Conservation (phyloP, 2,113 vertebrate species). For the Oreochromis spilurus region DNA sequence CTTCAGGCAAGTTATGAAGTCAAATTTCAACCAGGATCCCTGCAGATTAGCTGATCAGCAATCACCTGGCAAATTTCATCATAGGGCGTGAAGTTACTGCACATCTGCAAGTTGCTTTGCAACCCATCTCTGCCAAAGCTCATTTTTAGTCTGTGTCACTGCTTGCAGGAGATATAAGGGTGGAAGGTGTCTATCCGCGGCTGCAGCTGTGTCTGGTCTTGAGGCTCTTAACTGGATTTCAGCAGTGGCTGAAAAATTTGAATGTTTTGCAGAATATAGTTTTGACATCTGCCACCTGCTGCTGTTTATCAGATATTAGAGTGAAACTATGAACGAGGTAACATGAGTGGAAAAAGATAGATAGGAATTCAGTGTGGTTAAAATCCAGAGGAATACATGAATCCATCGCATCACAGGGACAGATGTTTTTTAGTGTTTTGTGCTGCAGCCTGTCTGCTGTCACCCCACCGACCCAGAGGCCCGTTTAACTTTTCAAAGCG, state of each 20-base stretch:
- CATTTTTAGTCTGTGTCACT: neutral
- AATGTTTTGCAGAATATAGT: neutral
- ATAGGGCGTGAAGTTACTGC: neutral
- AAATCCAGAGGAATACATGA: neutral
- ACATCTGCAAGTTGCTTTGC: neutral
- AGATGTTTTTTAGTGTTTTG: neutral
- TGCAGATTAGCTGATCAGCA: neutral
- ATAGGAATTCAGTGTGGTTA: neutral
- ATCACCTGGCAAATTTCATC: neutral
- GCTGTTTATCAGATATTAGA: neutral
- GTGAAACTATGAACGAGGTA: neutral
- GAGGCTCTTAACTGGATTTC: neutral
- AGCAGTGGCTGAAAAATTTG: neutral
- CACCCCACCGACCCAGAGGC: neutral
- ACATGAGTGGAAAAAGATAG: neutral
- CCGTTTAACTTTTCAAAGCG: neutral
- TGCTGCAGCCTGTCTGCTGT: neutral
- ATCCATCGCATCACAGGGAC: neutral
- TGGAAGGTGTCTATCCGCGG: neutral
- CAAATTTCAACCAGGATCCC: neutral
- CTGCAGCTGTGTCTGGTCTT: constrained; percentile 5
- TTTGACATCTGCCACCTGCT: neutral
- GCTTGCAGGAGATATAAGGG: neutral
- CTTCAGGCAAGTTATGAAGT: neutral
- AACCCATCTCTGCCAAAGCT: neutral